phyloP scores from a whole-genome alignment of 2,888 invertebrate species.

The Physocephala rufipes region DNA sequence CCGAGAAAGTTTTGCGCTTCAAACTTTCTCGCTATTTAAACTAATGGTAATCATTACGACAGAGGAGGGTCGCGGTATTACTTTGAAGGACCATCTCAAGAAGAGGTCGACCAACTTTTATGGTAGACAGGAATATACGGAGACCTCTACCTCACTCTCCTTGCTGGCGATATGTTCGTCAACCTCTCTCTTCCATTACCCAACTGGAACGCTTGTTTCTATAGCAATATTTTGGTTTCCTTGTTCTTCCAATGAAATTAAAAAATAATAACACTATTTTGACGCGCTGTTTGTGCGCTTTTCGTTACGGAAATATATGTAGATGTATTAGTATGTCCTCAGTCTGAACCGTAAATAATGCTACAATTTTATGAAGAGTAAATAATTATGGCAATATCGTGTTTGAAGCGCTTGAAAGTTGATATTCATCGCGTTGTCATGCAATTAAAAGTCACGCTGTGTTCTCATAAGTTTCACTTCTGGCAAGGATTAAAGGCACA shows the following conservation, averaged over 20 bases:
- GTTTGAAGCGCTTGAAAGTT: slow-evolving; percentile 15
- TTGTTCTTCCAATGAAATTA: neutral
- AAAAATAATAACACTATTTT: neutral
- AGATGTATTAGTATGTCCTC: neutral
- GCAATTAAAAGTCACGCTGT: slow-evolving; percentile 22
- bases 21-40: too few species aligned
- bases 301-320: too few species aligned
- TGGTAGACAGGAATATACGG: too few species aligned
- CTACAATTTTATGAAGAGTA: neutral
- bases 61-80: too few species aligned
- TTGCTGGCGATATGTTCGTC: too few species aligned
- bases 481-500: too few species aligned
- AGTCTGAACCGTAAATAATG: neutral
- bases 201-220: neutral
- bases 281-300: neutral
- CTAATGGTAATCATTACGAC: too few species aligned
- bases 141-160: too few species aligned
- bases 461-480: neutral
- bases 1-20: too few species aligned
- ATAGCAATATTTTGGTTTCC: neutral
- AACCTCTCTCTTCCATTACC: too few species aligned
- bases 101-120: too few species aligned
- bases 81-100: too few species aligned
- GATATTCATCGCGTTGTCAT: slow-evolving; percentile 27
- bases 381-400: slow-evolving; percentile 8